A percentile compares a stretch with the other conserved stretches of the same genome.
Conservation (phyloP, 2,113 vertebrate genomes). For the Scomber japonicus region DNA sequence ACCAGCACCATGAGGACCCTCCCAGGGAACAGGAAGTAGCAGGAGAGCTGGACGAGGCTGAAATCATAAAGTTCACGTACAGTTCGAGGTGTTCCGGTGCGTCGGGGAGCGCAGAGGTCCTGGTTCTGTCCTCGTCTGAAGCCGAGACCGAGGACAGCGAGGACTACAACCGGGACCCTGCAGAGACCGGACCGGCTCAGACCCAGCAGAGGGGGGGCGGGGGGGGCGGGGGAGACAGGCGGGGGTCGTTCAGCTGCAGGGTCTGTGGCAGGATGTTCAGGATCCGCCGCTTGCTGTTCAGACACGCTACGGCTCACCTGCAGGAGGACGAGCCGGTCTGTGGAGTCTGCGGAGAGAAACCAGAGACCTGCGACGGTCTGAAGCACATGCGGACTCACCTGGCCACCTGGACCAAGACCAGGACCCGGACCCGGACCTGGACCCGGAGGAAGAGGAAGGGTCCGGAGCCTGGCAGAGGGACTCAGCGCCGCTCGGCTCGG, state of each 20-base stretch:
- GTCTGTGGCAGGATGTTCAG: constrained; percentile 1
- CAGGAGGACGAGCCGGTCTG: neutral
- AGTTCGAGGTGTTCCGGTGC: neutral
- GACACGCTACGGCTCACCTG: constrained; percentile 1
- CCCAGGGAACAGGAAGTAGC: neutral
- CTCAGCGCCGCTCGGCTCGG: neutral
- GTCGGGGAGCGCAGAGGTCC: neutral
- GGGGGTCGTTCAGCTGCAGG: neutral
- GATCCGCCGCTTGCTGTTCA: neutral
- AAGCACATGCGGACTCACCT: constrained; percentile 15
- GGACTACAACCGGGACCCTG: constrained; percentile 7
- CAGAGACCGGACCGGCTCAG: neutral
- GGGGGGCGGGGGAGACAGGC: too few relatives aligned
- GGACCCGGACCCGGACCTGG: neutral
- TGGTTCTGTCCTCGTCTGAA: constrained; percentile 9
- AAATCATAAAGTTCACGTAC: constrained; percentile 47
- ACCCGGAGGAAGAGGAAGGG: neutral
- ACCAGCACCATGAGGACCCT: neutral
- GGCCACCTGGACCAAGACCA: neutral
- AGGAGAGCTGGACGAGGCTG: neutral
- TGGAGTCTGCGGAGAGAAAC: constrained; percentile 4
- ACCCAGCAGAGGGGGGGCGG: too few relatives aligned
- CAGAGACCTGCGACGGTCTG: neutral
- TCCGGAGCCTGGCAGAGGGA: neutral
- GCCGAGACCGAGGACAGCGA: constrained; percentile 36